phyloP scores from a whole-genome alignment of 2,888 invertebrate species.

The Dolichopus griseipennis region DNA sequence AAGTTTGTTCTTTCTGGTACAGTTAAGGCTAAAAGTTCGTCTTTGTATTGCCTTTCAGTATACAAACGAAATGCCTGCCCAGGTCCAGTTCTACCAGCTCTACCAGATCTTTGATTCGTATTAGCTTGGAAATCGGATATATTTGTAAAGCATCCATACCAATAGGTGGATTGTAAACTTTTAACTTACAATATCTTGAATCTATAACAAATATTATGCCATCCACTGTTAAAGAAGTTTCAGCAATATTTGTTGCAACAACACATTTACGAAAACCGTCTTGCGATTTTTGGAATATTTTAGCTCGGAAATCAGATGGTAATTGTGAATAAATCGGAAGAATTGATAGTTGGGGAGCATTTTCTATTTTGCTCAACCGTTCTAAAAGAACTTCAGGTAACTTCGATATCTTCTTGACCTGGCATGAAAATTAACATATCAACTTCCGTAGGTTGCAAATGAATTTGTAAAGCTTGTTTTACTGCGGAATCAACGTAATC shows the following conservation, averaged over 20 bases:
- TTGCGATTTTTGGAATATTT: slow-evolving; percentile 94
- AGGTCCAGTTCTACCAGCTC: slow-evolving; percentile 96
- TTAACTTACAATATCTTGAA: slow-evolving; percentile 96
- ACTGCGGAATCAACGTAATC: slow-evolving; percentile 99
- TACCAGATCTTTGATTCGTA: slow-evolving; percentile 91
- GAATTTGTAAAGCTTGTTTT: slow-evolving; percentile 90
- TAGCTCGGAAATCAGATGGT: slow-evolving; percentile 95
- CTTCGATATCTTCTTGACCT: slow-evolving; percentile 99
- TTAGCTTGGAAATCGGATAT: slow-evolving; percentile 97
- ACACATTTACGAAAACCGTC: slow-evolving; percentile 95
- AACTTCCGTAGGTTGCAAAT: slow-evolving; percentile 82
- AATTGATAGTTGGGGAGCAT: slow-evolving; percentile 86
- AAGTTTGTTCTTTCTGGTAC: slow-evolving; percentile 98
- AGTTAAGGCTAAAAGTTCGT: slow-evolving; percentile 82
- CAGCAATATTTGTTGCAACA: slow-evolving; percentile 98
- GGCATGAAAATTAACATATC: slow-evolving; percentile 98
- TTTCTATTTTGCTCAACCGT: slow-evolving; percentile 80
- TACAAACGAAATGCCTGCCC: slow-evolving; percentile 89
- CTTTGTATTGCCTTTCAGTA: slow-evolving; percentile 92
- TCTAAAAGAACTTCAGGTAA: slow-evolving; percentile 77
- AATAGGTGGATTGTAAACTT: slow-evolving; percentile 83
- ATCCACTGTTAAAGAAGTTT: slow-evolving; percentile 77
- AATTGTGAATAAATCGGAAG: slow-evolving; percentile 98
- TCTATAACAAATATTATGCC: slow-evolving; percentile 99
- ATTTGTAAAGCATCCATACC: slow-evolving; percentile 99